These are phyloP conservation scores for Calidris pygmaea DNA, from an alignment of 2,113 vertebrate genomes.

Conservation along the genomic window DNA sequence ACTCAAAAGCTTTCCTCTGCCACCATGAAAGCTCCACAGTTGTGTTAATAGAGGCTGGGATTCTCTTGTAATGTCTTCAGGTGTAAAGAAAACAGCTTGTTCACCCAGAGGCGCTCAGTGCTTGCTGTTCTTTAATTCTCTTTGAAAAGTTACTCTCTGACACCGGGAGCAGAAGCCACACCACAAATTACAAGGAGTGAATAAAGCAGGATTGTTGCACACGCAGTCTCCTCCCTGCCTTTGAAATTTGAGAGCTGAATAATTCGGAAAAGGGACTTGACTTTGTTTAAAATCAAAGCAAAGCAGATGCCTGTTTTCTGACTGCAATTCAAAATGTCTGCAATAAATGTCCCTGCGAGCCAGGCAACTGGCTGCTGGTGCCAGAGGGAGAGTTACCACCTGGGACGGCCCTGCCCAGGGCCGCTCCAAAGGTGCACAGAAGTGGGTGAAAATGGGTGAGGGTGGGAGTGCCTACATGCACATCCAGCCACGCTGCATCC, in stretches of 20 bases:
- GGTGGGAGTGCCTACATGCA: rapidly evolving
- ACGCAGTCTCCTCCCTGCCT: neutral
- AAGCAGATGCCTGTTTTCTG: neutral
- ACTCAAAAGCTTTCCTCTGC: conserved; percentile 30
- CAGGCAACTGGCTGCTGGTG: neutral
- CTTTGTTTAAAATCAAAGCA: neutral
- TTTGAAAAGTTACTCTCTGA: conserved; percentile 54
- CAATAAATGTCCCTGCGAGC: neutral
- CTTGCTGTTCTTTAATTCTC: conserved; percentile 46
- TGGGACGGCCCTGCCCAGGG: neutral
- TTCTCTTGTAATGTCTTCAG: conserved; percentile 51
- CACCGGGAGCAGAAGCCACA: conserved; percentile 7
- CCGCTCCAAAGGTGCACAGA: neutral
- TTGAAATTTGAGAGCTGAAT: conserved; percentile 37
- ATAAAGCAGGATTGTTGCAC: conserved; percentile 33
- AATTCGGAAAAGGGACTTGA: conserved; percentile 1
- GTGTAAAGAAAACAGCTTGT: conserved; percentile 62
- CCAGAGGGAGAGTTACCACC: neutral
- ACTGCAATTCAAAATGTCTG: neutral
- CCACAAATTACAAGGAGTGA: conserved; percentile 46
- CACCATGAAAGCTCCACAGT: neutral
- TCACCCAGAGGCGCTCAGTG: conserved; percentile 44
- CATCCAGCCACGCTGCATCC: neutral
- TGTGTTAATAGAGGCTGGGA: conserved; percentile 30
- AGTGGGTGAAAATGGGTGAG: neutral